Percentiles rank a stretch among this genome's conserved stretches.
Conservation (phyloP, 1,140 invertebrate genomes). For the Dinoponera quadriceps region DNA sequence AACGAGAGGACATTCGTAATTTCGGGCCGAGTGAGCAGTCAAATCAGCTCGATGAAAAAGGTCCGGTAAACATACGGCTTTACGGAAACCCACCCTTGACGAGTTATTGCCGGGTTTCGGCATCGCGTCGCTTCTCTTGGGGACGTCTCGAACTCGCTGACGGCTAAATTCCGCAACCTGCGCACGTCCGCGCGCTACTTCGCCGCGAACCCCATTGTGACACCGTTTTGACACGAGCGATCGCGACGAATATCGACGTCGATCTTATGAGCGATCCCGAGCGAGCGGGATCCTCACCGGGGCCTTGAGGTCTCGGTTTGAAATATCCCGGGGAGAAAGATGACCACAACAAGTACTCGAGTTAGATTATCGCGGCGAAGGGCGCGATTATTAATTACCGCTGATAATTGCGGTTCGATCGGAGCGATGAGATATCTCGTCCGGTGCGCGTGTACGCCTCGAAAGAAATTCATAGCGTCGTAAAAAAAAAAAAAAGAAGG, state of each 20-base stretch:
- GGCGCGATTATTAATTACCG: slow-evolving; percentile 63
- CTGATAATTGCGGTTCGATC: slow-evolving; percentile 60
- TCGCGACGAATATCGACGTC: not conserved
- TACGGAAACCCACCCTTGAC: not conserved
- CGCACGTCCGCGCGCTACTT: not conserved
- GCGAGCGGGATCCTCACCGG: not conserved
- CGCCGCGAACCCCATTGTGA: not conserved
- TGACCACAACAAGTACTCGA: slow-evolving; percentile 14
- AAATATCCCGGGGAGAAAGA: too few species aligned
- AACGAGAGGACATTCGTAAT: not conserved
- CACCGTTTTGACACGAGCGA: not conserved
- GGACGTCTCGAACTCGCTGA: not conserved
- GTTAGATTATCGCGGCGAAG: slow-evolving; percentile 64
- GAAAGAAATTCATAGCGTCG: slow-evolving; percentile 34
- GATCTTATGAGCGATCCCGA: not conserved
- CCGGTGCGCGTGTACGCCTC: not conserved
- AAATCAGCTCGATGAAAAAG: slow-evolving; percentile 9
- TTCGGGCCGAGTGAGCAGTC: not conserved
- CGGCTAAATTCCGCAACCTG: not conserved
- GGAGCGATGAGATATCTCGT: slow-evolving; percentile 45
- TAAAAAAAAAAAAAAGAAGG: too few species aligned
- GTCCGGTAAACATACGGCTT: not conserved
- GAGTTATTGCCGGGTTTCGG: too few species aligned
- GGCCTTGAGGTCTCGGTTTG: not conserved
- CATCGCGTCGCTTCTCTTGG: too few species aligned